Evolutionary conservation across 35 echinoderm and acorn worm genomes (phyloP).

Genomic region (Lytechinus pictus): DNA sequence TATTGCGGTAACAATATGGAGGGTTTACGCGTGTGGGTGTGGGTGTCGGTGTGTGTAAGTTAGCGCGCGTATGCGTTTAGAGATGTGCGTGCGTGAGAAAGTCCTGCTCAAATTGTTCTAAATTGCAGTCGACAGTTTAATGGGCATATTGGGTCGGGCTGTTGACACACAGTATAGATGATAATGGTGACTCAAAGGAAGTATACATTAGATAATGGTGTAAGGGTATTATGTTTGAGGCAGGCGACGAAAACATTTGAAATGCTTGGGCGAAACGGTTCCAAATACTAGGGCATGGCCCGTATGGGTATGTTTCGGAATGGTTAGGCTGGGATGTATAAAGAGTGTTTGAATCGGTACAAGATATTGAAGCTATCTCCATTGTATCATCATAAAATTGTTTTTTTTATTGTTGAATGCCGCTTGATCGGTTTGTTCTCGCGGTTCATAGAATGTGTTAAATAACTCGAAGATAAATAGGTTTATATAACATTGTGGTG

Average conservation of each 20-base stretch:
- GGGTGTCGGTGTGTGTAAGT: too few relatives aligned
- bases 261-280: background rate
- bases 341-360: background rate
- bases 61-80: too few relatives aligned
- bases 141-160: conserved; percentile 12
- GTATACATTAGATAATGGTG: background rate
- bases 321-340: background rate
- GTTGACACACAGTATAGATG: background rate
- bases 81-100: background rate
- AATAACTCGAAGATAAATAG: too few relatives aligned
- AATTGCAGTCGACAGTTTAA: conserved; percentile 47
- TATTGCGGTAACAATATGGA: background rate
- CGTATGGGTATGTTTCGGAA: background rate
- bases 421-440: too few relatives aligned
- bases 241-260: background rate
- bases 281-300: too few relatives aligned
- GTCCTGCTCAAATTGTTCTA: conserved; percentile 47
- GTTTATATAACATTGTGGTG: too few relatives aligned
- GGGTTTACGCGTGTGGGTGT: background rate
- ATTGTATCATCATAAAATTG: background rate
- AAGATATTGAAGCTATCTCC: background rate
- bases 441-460: too few relatives aligned
- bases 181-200: conserved; percentile 3
- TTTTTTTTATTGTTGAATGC: too few relatives aligned
- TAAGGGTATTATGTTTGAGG: background rate